Percentiles rank a stretch among this genome's conserved stretches.
Conservation (phyloP, 2,113 vertebrate genomes). For the Drymodes brunneopygia region DNA sequence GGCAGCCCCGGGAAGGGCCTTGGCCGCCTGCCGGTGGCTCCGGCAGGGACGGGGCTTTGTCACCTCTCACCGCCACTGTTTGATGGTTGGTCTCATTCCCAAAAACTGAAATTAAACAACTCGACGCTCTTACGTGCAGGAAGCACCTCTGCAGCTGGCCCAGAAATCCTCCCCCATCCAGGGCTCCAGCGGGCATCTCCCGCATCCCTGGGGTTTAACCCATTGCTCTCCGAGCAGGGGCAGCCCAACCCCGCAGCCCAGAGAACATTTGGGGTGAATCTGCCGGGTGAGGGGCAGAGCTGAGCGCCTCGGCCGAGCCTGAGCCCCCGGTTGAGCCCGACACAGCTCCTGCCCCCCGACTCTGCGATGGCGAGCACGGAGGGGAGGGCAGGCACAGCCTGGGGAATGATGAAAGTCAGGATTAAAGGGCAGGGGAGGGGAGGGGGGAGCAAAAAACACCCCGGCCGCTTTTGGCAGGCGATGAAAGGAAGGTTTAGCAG, state of each 20-base stretch:
- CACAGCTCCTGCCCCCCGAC: neutral
- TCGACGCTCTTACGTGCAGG: neutral
- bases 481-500: conserved; percentile 62
- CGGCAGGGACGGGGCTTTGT: neutral
- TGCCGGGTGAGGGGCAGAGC: fast-evolving
- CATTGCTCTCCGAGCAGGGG: fast-evolving
- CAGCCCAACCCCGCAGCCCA: fast-evolving
- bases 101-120: neutral
- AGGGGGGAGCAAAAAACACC: neutral
- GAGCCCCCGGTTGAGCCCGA: too few relatives aligned
- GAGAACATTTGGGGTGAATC: neutral
- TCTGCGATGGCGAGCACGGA: fast-evolving
- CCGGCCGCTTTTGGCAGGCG: conserved; percentile 38
- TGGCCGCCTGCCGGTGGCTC: neutral
- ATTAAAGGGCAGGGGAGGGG: conserved; percentile 18
- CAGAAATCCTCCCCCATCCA: fast-evolving
- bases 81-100: neutral
- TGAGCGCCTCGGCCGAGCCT: too few relatives aligned
- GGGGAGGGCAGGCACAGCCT: neutral
- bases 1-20: neutral
- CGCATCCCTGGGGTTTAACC: neutral
- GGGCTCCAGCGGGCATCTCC: neutral
- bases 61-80: neutral
- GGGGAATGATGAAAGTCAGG: conserved; percentile 40
- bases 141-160: neutral